Conservation (phyloP, 2,888 invertebrate species). For the Oxyscelio sp. region DNA sequence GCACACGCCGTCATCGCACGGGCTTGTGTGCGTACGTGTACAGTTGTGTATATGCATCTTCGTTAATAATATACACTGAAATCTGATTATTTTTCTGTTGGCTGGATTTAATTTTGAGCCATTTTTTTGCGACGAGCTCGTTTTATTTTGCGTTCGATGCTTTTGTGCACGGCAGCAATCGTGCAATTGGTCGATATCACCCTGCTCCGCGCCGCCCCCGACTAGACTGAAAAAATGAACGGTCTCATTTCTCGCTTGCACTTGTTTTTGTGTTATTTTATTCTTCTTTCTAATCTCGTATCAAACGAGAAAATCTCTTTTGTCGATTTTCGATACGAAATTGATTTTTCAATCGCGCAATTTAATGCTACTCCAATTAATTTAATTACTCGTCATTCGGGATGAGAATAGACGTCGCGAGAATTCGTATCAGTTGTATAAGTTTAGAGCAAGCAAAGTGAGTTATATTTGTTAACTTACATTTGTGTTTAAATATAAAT, state of each 20-base stretch:
- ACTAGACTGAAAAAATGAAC: conserved; percentile 70
- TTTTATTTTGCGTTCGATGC: conserved; percentile 82
- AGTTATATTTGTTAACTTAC: too few species aligned
- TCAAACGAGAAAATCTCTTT: conserved; percentile 69
- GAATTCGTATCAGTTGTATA: too few species aligned
- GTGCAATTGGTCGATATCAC: conserved; percentile 82
- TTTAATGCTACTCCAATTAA: conserved; percentile 50
- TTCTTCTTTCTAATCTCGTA: conserved; percentile 71
- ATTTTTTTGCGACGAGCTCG: conserved; percentile 79
- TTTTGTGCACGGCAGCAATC: conserved; percentile 79
- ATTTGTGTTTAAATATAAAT: too few species aligned
- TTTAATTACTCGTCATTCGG: conserved; percentile 45
- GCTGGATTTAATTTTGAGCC: conserved; percentile 86
- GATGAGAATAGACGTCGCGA: too few species aligned
- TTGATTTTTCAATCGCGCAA: conserved; percentile 46
- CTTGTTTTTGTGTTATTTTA: conserved; percentile 69
- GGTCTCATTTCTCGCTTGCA: conserved; percentile 71
- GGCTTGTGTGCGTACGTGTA: conserved; percentile 14
- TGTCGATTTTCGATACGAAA: conserved; percentile 40
- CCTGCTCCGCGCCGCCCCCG: conserved; percentile 36
- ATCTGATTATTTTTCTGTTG: conserved; percentile 88
- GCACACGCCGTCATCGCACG: conserved; percentile 40
- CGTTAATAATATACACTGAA: conserved; percentile 87
- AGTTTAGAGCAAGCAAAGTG: too few species aligned
- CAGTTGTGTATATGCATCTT: conserved; percentile 78